Conservation (phyloP, 2,797 vertebrate genomes). For the Aldrovandia affinis region DNA sequence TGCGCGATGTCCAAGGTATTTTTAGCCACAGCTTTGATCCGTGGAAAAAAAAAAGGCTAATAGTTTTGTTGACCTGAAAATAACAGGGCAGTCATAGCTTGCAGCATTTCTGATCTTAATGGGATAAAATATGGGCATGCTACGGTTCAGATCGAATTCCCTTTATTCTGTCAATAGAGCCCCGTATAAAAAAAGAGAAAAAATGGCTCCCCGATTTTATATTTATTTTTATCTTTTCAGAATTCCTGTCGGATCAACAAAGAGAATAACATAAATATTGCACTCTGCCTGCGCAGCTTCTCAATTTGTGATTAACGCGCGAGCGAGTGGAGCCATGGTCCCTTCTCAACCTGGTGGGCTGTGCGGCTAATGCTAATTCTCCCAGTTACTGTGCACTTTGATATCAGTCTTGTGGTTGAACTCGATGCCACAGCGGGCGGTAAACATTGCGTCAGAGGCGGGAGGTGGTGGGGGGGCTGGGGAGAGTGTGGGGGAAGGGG, state of each 20-base stretch:
- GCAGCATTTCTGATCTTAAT: constrained; percentile 15
- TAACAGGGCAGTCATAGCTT: constrained; percentile 28
- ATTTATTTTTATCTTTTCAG: neutral
- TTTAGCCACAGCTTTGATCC: constrained; percentile 60
- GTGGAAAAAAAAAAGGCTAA: constrained; percentile 27
- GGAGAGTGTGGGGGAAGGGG: neutral
- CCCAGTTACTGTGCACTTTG: neutral
- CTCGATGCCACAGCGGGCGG: constrained; percentile 69
- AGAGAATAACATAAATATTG: neutral
- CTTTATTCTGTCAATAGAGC: neutral
- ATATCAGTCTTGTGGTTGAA: constrained; percentile 46
- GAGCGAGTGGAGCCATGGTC: too few relatives aligned
- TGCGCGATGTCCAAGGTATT: constrained; percentile 70
- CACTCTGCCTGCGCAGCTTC: neutral
- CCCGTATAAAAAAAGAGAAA: neutral
- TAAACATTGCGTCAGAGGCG: constrained; percentile 71
- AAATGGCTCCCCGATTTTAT: neutral
- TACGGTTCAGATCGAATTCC: neutral
- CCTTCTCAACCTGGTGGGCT: neutral
- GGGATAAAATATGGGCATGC: neutral
- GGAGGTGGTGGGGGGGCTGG: neutral
- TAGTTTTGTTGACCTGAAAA: constrained; percentile 49
- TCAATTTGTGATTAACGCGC: neutral
- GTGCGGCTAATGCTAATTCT: neutral
- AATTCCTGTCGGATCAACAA: neutral